Evolutionary conservation across 2,888 invertebrate species (phyloP).

Genomic region (Oscheius sp.): DNA sequence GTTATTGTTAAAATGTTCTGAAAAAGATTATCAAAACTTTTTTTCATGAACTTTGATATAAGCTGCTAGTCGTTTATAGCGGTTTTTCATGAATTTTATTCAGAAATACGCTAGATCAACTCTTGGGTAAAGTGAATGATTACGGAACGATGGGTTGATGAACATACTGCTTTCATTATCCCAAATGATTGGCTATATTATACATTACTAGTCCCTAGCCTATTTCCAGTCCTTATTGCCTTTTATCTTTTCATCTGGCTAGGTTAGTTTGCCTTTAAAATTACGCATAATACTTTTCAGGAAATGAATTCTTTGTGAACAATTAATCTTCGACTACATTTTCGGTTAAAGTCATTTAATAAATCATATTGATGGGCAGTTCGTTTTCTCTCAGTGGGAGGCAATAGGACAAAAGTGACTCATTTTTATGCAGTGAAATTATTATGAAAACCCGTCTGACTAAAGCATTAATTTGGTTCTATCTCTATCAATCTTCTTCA

Average conservation of each 20-base stretch:
- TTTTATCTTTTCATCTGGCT: conserved; percentile 56
- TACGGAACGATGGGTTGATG: conserved; percentile 41
- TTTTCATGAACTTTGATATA: too few species aligned
- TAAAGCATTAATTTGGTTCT: background rate
- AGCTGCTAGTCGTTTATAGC: too few species aligned
- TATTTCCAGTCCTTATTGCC: conserved; percentile 50
- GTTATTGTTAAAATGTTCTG: too few species aligned
- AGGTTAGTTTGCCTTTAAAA: conserved; percentile 28
- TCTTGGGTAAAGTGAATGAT: conserved; percentile 18
- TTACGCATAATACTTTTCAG: conserved; percentile 18
- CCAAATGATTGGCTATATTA: conserved; percentile 44
- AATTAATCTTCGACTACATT: too few species aligned
- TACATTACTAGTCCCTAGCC: conserved; percentile 47
- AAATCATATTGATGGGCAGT: too few species aligned
- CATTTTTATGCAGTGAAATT: too few species aligned
- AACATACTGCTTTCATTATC: conserved; percentile 43
- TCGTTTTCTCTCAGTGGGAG: too few species aligned
- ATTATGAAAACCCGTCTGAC: background rate
- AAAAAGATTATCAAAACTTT: too few species aligned
- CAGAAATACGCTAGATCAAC: too few species aligned
- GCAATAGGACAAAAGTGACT: too few species aligned
- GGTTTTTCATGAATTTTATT: too few species aligned
- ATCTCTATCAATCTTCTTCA: background rate
- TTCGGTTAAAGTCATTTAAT: too few species aligned
- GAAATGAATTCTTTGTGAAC: conserved; percentile 59